Conservation (phyloP, 1,140 invertebrate species). For the Sweltsa coloradensis region DNA sequence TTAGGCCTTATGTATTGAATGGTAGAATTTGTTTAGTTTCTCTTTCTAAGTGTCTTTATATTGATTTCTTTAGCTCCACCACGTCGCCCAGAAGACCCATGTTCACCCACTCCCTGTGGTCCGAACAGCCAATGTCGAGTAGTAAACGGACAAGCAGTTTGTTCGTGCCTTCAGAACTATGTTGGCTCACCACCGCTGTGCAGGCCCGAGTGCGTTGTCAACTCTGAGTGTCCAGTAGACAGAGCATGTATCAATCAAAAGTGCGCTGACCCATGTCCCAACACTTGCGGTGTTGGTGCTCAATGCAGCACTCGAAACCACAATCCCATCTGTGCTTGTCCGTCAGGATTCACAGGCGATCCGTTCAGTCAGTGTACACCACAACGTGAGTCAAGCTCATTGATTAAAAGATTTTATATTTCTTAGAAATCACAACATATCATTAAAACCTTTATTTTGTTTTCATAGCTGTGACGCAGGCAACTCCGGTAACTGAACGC, state of each 20-base stretch:
- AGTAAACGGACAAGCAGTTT: conserved; percentile 37
- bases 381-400: conserved; percentile 32
- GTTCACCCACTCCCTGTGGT: conserved; percentile 40
- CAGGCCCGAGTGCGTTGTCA: conserved; percentile 50
- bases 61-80: conserved; percentile 10
- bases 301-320: conserved; percentile 41
- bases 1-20: neutral
- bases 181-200: conserved; percentile 38
- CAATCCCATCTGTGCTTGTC: conserved; percentile 55
- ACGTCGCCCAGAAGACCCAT: conserved; percentile 25
- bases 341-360: conserved; percentile 58
- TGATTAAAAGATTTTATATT: no score
- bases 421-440: neutral
- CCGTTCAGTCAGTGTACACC: conserved; percentile 47
- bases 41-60: neutral
- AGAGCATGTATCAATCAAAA: conserved; percentile 42
- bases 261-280: conserved; percentile 41
- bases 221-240: conserved; percentile 41
- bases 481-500: conserved; percentile 37
- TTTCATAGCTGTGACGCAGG: conserved; percentile 19
- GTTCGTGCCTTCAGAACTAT: conserved; percentile 40
- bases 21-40: neutral
- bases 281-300: conserved; percentile 40
- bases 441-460: conserved; percentile 5
- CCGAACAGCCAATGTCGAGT: conserved; percentile 40